phyloP scores from a whole-genome alignment of 2,113 vertebrate species.

The Rhinolophus ferrumequinum region DNA sequence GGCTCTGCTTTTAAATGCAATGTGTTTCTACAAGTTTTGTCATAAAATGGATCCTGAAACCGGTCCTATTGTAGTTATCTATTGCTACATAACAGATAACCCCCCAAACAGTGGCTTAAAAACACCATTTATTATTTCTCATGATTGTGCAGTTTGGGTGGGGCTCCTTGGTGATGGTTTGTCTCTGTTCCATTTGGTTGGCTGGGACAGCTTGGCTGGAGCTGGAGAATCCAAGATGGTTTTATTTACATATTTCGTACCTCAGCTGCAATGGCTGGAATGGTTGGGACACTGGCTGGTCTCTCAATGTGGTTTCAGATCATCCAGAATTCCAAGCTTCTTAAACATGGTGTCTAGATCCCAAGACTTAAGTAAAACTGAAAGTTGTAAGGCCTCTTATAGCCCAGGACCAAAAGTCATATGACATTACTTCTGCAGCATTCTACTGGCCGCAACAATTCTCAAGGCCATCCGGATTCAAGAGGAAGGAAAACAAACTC shows the following conservation, averaged over 20 bases:
- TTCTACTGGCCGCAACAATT: neutral
- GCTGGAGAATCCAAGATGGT: neutral
- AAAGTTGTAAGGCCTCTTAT: neutral
- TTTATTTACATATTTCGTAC: neutral
- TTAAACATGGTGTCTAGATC: neutral
- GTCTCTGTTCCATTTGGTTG: neutral
- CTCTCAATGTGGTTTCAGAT: neutral
- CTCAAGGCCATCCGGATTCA: neutral
- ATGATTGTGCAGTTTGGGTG: neutral
- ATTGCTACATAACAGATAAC: neutral
- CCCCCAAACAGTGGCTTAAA: neutral
- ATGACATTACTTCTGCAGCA: neutral
- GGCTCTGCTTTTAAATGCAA: conserved; percentile 14
- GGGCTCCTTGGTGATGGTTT: neutral
- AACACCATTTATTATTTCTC: neutral
- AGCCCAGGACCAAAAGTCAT: neutral
- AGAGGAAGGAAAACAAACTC: neutral
- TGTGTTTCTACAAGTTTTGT: conserved; percentile 37
- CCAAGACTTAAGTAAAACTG: neutral
- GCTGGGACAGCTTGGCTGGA: neutral
- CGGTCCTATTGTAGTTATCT: conserved; percentile 19
- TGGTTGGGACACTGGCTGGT: neutral
- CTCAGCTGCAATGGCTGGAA: neutral
- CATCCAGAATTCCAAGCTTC: neutral
- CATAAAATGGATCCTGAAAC: neutral